phyloP scores from a whole-genome alignment of 2,888 invertebrate genomes.

The Alviniconcha strummeri region DNA sequence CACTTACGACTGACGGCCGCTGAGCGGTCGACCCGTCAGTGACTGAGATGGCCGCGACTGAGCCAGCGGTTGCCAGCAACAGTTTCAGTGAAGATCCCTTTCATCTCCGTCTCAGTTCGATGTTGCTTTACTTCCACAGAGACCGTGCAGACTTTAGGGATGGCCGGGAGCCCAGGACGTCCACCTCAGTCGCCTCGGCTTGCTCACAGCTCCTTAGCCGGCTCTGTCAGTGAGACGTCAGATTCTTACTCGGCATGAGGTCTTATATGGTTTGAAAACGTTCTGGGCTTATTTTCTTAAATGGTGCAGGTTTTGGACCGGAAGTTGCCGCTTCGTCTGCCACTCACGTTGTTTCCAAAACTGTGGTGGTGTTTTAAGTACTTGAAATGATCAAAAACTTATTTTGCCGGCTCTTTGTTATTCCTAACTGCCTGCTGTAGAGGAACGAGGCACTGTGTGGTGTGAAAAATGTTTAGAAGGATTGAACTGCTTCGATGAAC shows the following conservation, averaged over 20 bases:
- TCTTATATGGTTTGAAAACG: neutral
- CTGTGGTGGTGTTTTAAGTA: neutral
- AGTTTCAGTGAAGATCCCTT: no score
- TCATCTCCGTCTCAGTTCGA: no score
- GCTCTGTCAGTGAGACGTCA: neutral
- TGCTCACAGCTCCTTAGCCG: neutral
- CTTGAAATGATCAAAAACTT: neutral
- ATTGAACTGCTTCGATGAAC: neutral
- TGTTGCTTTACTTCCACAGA: no score
- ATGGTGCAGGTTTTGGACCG: neutral
- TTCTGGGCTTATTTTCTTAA: neutral
- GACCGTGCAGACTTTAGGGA: neutral
- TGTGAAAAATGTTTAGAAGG: neutral
- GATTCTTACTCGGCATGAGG: neutral
- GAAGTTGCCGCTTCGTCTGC: constrained; percentile 3
- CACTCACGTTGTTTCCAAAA: neutral
- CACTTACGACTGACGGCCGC: no score
- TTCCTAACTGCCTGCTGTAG: neutral
- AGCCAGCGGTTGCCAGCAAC: no score
- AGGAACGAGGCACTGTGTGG: neutral
- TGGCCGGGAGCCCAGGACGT: neutral
- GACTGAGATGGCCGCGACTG: no score
- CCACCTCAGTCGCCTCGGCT: neutral
- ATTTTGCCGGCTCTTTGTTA: neutral
- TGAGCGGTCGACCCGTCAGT: no score